A percentile compares a stretch with the other conserved stretches of the same genome.
Conservation (phyloP, 2,113 vertebrate genomes). For the Maccullochella peelii region DNA sequence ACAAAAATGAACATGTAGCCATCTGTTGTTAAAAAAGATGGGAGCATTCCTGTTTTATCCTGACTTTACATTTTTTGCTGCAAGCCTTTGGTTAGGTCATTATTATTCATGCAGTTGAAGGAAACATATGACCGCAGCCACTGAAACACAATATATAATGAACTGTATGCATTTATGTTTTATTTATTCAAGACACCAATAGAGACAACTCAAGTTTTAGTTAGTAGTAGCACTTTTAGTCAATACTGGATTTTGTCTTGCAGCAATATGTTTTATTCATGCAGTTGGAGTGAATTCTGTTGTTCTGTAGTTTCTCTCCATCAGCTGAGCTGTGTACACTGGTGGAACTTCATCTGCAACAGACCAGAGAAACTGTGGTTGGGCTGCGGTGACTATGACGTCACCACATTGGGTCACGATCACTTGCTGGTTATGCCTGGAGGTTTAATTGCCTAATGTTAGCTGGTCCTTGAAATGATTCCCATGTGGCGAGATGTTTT, state of each 20-base stretch:
- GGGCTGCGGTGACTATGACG: background rate
- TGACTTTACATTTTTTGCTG: constrained; percentile 1
- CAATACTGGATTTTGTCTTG: constrained; percentile 47
- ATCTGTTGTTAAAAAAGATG: background rate
- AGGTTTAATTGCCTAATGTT: background rate
- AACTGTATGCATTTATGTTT: constrained; percentile 31
- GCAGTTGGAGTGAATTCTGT: constrained; percentile 19
- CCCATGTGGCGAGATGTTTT: background rate
- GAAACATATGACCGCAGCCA: background rate
- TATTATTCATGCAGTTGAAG: constrained; percentile 44
- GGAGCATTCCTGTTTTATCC: background rate
- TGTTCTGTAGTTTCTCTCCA: constrained; percentile 12
- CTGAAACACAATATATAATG: background rate
- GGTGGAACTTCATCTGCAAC: background rate
- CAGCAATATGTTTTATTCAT: constrained; percentile 64
- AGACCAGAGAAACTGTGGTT: background rate
- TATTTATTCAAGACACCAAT: constrained; percentile 44
- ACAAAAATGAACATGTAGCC: background rate
- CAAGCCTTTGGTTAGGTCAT: background rate
- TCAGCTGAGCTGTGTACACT: background rate
- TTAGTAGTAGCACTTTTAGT: constrained; percentile 37
- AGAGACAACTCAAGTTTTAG: constrained; percentile 21
- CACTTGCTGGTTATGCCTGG: background rate
- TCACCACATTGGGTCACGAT: background rate
- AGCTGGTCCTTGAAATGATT: background rate